Conservation (phyloP, 2,797 vertebrate species). For the Oryzias dopingdopingensis region DNA sequence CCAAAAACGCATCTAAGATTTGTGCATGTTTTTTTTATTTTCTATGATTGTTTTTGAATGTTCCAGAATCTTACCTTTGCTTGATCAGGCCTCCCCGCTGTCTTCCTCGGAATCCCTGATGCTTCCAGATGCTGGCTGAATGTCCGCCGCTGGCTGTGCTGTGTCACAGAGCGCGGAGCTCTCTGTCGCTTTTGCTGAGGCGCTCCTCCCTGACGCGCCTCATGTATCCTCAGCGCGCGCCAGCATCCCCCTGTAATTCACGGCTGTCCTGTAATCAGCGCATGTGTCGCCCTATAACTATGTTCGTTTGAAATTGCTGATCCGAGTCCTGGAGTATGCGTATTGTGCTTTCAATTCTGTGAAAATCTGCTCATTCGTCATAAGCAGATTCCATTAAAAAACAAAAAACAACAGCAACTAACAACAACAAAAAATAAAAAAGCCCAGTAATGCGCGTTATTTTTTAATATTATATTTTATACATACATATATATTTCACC, state of each 20-base stretch:
- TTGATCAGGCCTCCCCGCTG: constrained; percentile 53
- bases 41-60: constrained; percentile 36
- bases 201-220: constrained; percentile 65
- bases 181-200: constrained; percentile 46
- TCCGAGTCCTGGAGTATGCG: too few relatives aligned
- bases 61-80: constrained; percentile 65
- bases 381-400: neutral
- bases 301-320: neutral
- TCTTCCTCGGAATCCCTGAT: constrained; percentile 43
- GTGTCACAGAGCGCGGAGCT: constrained; percentile 33
- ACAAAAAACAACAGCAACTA: neutral
- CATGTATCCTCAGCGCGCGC: constrained; percentile 21
- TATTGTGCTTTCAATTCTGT: neutral
- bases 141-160: constrained; percentile 51
- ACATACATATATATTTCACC: neutral
- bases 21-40: neutral
- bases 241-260: constrained; percentile 50
- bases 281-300: constrained; percentile 33
- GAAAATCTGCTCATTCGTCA: too few relatives aligned
- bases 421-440: too few relatives aligned
- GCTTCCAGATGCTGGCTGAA: constrained; percentile 46
- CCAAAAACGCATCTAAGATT: neutral
- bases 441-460: neutral
- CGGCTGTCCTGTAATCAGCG: constrained; percentile 56
- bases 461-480: neutral